phyloP scores from a whole-genome alignment of 2,113 vertebrate species.

The Excalfactoria chinensis region DNA sequence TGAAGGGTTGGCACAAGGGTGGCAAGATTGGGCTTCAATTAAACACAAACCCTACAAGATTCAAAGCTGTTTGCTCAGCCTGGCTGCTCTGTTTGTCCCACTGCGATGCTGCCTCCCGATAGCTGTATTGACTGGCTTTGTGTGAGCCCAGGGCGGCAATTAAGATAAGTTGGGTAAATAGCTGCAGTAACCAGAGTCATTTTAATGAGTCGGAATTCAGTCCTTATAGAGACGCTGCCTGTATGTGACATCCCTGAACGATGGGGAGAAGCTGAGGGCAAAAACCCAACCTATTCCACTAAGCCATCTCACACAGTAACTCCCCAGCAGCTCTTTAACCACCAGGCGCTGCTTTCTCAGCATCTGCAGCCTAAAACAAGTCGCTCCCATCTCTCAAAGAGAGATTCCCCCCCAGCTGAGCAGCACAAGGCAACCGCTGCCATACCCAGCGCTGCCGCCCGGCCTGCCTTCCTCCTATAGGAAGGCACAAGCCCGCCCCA shows the following conservation, averaged over 20 bases:
- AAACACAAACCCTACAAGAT: neutral
- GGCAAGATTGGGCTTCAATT: neutral
- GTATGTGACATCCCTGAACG: neutral
- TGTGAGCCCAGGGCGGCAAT: constrained; percentile 23
- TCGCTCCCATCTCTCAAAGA: fast-evolving
- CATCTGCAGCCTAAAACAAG: neutral
- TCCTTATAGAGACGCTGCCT: neutral
- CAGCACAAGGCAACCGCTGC: neutral
- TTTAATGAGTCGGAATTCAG: neutral
- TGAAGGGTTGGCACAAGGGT: neutral
- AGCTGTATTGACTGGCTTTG: constrained; percentile 1
- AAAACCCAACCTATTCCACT: neutral
- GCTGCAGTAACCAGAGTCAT: neutral
- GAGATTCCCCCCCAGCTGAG: neutral
- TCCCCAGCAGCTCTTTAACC: neutral
- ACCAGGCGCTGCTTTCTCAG: neutral
- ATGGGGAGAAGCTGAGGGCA: neutral
- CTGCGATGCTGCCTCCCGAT: neutral
- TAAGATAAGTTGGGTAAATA: constrained; percentile 56
- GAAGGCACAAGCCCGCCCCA: too few species aligned
- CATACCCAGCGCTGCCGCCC: neutral
- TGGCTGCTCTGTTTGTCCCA: neutral
- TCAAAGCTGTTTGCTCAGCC: constrained; percentile 30
- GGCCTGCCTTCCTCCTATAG: neutral
- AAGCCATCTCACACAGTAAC: neutral